A percentile compares a stretch with the other conserved stretches of the same genome.
Conservation (phyloP, 2,888 invertebrate species). For the Leptura quadrifasciata region DNA sequence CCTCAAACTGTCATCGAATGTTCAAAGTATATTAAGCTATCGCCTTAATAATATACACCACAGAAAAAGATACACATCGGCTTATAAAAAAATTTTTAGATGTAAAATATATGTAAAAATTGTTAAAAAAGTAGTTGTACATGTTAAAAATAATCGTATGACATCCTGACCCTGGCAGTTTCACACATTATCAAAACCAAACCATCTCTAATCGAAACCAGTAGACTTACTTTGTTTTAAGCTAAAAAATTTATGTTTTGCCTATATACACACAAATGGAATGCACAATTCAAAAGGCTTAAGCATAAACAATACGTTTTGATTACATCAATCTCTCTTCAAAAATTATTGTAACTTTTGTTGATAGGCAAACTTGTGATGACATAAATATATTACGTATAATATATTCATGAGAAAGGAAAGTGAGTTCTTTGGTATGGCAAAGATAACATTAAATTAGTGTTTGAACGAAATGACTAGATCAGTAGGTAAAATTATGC, state of each 20-base stretch:
- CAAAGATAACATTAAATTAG: conserved; percentile 48
- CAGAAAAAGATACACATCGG: too few relatives aligned
- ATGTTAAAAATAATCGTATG: too few relatives aligned
- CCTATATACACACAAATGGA: not conserved
- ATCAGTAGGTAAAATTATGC: conserved; percentile 72
- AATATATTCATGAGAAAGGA: conserved; percentile 4
- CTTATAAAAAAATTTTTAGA: too few relatives aligned
- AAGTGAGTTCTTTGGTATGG: conserved; percentile 62
- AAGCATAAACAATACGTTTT: not conserved
- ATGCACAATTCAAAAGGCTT: not conserved
- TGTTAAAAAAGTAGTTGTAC: too few relatives aligned
- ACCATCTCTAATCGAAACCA: not conserved
- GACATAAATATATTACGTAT: conserved; percentile 14
- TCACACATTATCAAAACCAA: too few relatives aligned
- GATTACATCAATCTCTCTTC: not conserved
- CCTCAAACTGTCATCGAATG: not conserved
- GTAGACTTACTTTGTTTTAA: not conserved
- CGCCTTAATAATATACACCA: too few relatives aligned
- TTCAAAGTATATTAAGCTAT: too few relatives aligned
- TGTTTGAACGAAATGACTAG: conserved; percentile 62
- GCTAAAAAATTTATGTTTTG: not conserved
- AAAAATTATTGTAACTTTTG: conserved; percentile 22
- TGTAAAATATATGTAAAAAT: too few relatives aligned
- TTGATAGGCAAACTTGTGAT: conserved; percentile 13
- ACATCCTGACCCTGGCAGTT: too few relatives aligned